phyloP scores from a whole-genome alignment of 1,140 invertebrate species.

The Pararge aegeria region DNA sequence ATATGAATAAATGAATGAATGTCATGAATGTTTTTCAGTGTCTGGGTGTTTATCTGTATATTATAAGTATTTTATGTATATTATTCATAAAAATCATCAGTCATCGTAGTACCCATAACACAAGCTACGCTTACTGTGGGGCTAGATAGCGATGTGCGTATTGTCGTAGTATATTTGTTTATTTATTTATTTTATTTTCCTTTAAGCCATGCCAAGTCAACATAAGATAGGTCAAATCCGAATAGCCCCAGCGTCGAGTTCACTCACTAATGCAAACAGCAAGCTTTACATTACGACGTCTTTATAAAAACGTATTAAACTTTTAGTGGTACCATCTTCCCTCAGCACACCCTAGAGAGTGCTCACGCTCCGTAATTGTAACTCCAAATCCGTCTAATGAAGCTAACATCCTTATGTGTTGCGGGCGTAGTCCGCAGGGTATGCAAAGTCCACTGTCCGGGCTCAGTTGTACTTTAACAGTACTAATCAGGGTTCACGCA shows the following conservation, averaged over 20 bases:
- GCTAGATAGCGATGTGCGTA: too few relatives aligned
- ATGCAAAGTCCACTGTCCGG: background rate
- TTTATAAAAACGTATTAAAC: conserved; percentile 39
- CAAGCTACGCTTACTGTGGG: too few relatives aligned
- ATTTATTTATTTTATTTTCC: too few relatives aligned
- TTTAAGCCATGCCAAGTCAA: too few relatives aligned
- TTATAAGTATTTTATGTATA: too few relatives aligned
- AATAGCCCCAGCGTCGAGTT: conserved; percentile 13
- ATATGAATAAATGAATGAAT: too few relatives aligned
- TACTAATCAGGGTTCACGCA: too few relatives aligned
- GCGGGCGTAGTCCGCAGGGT: background rate
- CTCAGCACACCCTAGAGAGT: conserved; percentile 24
- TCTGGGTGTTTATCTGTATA: too few relatives aligned
- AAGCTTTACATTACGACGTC: conserved; percentile 16
- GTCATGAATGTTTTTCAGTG: too few relatives aligned
- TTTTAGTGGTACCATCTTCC: conserved; percentile 30
- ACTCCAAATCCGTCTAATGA: conserved; percentile 30
- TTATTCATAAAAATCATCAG: too few relatives aligned
- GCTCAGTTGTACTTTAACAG: background rate
- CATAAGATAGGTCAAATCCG: conserved; percentile 3
- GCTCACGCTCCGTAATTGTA: conserved; percentile 30
- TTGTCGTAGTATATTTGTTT: too few relatives aligned
- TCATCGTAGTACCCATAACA: too few relatives aligned
- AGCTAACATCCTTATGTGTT: background rate
- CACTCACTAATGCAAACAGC: background rate